Base-by-base conservation (phyloP, 2,888 invertebrate species). In the Spilosoma lubricipeda region DNA sequence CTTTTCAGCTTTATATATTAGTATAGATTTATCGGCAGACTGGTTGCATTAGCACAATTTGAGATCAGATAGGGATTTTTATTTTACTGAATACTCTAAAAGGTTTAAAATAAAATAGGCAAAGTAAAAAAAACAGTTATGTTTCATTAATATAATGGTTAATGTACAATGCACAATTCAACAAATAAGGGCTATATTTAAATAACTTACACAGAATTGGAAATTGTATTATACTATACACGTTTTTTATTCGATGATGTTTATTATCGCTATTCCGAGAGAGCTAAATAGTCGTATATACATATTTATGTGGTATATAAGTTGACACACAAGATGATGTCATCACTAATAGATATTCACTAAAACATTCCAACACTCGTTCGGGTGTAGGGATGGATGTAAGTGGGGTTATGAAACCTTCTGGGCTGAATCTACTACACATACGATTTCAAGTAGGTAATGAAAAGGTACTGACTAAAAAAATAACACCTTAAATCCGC, bases 201-300 rank as follows among this genome's bases (percentile, higher is more conserved):
- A 73, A 70, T 71, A 78, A 77, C 72, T 80, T 82, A 82, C 70
- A 78, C 67, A 78, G 64, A 76, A 78, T 77, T 80, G 82, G 82
- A 78, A 78, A 79, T 73, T 77, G 72, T 82, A 73, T 76, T 75
- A 83, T 77, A 79, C 77, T 81, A 77, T 79, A 82, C 73, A 82
- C 76, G 75, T 75, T 71, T 82, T 72, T 67, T 75, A 36, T 80
- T 80, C 77, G 78, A 78, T 84, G 76, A 77, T 77, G 48, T 30
- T 75, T 75, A 15, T 64, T 48, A 27, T 74, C 48, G 48, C 67
- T 78, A 76, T 84, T 84, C 80, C 70, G 77, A 84, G 48, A 74
- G 76, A 70, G 52, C 70, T 74, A 70, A n/a, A 39, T 66, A 59
- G 65, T 45, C 48, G 33, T 42, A 71, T 65, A 71, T 39, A 71